Evolutionary conservation across 2,797 vertebrate genomes (phyloP).

Genomic region (Lophotriccus pileatus): DNA sequence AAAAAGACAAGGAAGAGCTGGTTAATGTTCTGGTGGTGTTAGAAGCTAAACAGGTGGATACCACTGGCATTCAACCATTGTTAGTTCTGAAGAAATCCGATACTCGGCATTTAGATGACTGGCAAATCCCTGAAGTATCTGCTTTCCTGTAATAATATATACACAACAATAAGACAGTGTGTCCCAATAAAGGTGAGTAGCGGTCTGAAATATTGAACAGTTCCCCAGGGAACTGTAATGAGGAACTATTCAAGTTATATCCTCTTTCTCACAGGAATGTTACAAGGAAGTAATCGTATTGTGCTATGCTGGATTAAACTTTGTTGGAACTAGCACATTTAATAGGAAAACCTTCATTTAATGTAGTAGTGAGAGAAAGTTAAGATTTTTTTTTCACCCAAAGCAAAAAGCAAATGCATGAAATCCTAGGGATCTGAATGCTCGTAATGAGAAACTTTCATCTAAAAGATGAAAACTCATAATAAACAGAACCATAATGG

Average conservation of each 20-base stretch:
- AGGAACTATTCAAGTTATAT: not conserved
- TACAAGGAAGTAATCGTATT: not conserved
- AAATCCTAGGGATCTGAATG: not conserved
- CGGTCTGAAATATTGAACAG: slow-evolving; percentile 19
- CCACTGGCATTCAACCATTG: not conserved
- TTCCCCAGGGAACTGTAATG: not conserved
- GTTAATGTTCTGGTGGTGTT: not conserved
- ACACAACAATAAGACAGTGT: not conserved
- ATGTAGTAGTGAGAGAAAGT: not conserved
- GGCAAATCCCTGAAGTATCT: slow-evolving; percentile 7
- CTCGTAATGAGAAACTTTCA: not conserved
- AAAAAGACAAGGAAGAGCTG: not conserved
- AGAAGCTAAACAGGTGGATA: not conserved
- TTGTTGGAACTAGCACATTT: not conserved
- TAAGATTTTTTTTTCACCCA: not conserved
- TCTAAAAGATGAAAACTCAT: not conserved
- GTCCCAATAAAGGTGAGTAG: not conserved
- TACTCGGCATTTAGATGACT: not conserved
- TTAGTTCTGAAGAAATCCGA: not conserved
- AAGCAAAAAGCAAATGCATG: not conserved
- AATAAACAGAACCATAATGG: not conserved
- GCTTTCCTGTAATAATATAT: not conserved
- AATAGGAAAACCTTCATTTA: not conserved
- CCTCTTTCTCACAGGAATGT: not conserved
- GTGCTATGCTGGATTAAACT: not conserved